Conservation (phyloP, 2,888 invertebrate genomes). For the Frankliniella intonsa region DNA sequence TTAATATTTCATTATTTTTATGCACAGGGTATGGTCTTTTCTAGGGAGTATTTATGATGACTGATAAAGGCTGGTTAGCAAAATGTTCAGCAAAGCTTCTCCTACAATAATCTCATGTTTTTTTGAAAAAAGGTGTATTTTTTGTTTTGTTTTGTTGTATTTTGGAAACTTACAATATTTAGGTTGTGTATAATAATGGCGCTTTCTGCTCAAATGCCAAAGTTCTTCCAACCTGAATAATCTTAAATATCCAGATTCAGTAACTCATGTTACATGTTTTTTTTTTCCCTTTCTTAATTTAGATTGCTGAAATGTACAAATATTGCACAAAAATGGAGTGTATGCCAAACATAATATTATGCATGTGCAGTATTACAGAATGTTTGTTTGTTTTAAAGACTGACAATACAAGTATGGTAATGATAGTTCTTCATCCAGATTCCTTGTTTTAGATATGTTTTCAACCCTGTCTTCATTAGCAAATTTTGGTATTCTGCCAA, state of each 20-base stretch:
- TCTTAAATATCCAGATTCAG: no score
- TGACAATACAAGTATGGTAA: not conserved
- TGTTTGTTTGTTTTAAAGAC: slow-evolving; percentile 28
- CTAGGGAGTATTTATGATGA: not conserved
- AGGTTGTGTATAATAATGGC: not conserved
- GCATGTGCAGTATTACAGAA: slow-evolving; percentile 37
- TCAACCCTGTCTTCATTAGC: not conserved
- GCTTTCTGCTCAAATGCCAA: no score
- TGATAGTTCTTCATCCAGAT: not conserved
- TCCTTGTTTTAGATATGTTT: not conserved
- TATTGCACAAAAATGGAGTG: not conserved
- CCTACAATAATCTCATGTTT: no score
- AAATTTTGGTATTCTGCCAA: not conserved
- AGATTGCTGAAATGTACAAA: not conserved
- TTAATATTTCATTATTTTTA: not conserved
- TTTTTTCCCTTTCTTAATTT: not conserved
- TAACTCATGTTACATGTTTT: not conserved
- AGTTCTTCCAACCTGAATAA: no score
- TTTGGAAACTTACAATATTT: no score
- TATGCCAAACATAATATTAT: slow-evolving; percentile 7
- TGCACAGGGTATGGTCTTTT: not conserved
- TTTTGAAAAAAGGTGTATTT: no score
- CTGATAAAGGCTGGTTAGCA: not conserved
- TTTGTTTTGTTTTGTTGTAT: no score
- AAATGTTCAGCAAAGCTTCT: not conserved